A percentile compares a stretch with the other conserved stretches of the same genome.
Conservation (phyloP, 2,888 invertebrate species). For the Stenoptilia bipunctidactyla region DNA sequence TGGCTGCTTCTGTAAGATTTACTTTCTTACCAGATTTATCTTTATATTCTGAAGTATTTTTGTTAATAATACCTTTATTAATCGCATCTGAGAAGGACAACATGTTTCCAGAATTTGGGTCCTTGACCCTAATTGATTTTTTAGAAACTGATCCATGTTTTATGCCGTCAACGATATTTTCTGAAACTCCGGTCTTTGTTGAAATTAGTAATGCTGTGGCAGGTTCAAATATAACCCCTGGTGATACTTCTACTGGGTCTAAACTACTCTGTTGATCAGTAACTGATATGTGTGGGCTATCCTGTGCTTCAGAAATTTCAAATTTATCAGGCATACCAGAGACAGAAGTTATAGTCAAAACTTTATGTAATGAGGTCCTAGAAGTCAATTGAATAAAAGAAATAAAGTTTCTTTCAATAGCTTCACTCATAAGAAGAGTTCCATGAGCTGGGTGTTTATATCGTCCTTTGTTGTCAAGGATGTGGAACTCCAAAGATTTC, state of each 20-base stretch:
- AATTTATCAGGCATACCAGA: constrained; percentile 79
- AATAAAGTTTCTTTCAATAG: constrained; percentile 76
- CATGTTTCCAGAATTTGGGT: constrained; percentile 76
- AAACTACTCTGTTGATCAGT: constrained; percentile 52
- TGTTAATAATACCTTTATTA: constrained; percentile 80
- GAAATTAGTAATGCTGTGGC: constrained; percentile 80
- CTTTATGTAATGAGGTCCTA: constrained; percentile 65
- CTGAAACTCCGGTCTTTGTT: constrained; percentile 77
- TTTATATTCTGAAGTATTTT: constrained; percentile 76
- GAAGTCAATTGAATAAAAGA: constrained; percentile 68
- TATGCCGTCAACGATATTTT: constrained; percentile 81
- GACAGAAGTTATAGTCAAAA: constrained; percentile 80
- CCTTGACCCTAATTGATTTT: constrained; percentile 76
- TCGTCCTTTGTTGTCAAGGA: constrained; percentile 84
- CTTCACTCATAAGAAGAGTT: constrained; percentile 79
- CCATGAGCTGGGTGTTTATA: constrained; percentile 67
- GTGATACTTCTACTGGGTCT: constrained; percentile 80
- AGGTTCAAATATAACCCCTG: constrained; percentile 84
- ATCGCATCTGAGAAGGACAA: constrained; percentile 83
- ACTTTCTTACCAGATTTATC: constrained; percentile 77
- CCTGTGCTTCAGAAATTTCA: constrained; percentile 72
- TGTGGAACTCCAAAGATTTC: constrained; percentile 82
- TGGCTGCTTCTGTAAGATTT: constrained; percentile 79
- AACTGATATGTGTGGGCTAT: constrained; percentile 22
- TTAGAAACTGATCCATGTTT: constrained; percentile 80